Evolutionary conservation across 1,140 invertebrate genomes (phyloP), one percentile per base, ranked within the genome.

Genomic region (Philaenus spumarius): DNA sequence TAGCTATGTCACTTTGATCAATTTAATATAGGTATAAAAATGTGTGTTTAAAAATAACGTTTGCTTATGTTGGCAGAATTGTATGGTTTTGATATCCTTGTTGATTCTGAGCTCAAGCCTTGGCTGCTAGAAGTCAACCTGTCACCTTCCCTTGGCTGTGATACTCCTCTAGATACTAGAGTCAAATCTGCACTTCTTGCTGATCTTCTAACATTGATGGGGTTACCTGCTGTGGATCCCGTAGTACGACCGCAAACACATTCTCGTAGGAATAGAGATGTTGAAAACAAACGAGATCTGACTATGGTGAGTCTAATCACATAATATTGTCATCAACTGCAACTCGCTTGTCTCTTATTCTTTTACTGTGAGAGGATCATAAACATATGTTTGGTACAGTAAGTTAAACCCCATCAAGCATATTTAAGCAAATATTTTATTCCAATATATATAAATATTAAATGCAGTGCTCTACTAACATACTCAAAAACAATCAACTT

Each of bases 51-150:
- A n/a, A n/a, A n/a, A n/a, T n/a, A n/a, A n/a, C n/a, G n/a, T n/a
- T n/a, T 37, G 7, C 6, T 43, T 4, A 43, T 68, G 66, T 68
- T 77, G 67, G 64, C 79, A 90, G 92, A 97, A 75, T 71, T 97
- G 19, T 97, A 93, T 72, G 95, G 95, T n/a, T 96, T 96, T 74
- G 95, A 97, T 74, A 91, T 97, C 61, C 72, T 97, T 15, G 85
- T 97, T 46, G 95, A 97, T 74, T 85, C 89, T 56, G 84, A 85
- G 58, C 72, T 96, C 57, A 94, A 94, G 71, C 93, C 95, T 0
- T 97, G 94, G 94, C 72, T 97, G 15, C 71, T 96, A 43, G 95
- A 97, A 74, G 87, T 93, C 7, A 98, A 97, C 73, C 74, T 97
- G 2, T 95, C 91, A 1, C 95, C 95, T 1, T 95, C 92, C 62